Evolutionary conservation across 2,797 vertebrate species (phyloP).

Genomic region (Platyrinchus mystaceus): DNA sequence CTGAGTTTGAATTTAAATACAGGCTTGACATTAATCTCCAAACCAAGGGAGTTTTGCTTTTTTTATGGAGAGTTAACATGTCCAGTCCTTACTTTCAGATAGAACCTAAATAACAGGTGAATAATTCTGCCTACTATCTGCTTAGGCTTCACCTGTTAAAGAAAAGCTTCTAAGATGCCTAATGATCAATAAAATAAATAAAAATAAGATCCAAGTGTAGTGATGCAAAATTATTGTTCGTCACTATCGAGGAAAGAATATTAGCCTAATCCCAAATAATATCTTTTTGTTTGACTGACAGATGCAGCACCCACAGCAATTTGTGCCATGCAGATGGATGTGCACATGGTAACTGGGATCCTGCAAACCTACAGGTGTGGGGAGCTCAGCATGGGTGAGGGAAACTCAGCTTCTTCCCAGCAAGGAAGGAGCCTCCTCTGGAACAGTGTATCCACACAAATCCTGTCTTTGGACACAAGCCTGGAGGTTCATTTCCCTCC

Average conservation of each 20-base stretch:
- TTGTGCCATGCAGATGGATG: accelerated
- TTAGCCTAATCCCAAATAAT: neutral
- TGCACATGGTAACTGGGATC: accelerated
- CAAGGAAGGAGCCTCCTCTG: accelerated
- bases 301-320: neutral
- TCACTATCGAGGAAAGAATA: accelerated
- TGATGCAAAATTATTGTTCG: neutral
- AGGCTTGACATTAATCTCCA: neutral
- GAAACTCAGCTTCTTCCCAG: accelerated
- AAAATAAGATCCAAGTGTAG: neutral
- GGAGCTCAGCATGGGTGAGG: accelerated
- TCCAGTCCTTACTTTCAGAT: too few relatives aligned
- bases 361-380: neutral
- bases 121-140: neutral
- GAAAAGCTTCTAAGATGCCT: neutral
- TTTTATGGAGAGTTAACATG: neutral
- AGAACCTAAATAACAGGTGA: accelerated
- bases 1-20: neutral
- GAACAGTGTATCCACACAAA: neutral
- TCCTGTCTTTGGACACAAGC: neutral
- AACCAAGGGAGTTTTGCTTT: accelerated
- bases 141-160: accelerated
- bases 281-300: neutral
- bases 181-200: neutral
- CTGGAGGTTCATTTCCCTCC: neutral